These are phyloP conservation scores for Drepana falcataria DNA, from an alignment of 2,888 invertebrate genomes.

Conservation along the genomic window DNA sequence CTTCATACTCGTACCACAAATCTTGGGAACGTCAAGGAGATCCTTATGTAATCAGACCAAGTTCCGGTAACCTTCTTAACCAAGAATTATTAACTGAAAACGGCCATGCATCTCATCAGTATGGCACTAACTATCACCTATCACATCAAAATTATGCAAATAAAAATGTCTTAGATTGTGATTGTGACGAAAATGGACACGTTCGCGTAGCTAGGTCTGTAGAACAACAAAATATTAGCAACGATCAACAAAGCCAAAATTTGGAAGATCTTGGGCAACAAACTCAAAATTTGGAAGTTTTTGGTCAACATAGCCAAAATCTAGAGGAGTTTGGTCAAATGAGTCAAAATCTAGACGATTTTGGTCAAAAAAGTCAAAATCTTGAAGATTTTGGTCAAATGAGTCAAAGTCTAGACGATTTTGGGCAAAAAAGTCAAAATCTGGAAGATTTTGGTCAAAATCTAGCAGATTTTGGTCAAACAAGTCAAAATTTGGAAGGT, in stretches of 20 bases:
- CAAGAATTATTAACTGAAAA: conserved; percentile 35
- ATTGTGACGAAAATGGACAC: conserved; percentile 51
- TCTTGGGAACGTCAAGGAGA: conserved; percentile 74
- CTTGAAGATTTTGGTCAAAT: conserved; percentile 26
- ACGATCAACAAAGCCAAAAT: conserved; percentile 21
- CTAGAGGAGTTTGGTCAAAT: conserved; percentile 18
- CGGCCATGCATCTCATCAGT: conserved; percentile 36
- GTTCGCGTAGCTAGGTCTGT: conserved; percentile 49
- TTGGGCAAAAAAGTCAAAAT: conserved; percentile 32
- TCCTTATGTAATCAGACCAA: conserved; percentile 68
- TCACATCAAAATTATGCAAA: conserved; percentile 32
- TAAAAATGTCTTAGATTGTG: conserved; percentile 25
- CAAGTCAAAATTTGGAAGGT: conserved; percentile 23
- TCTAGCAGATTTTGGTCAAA: conserved; percentile 32
- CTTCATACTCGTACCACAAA: conserved; percentile 72
- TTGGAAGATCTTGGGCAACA: conserved; percentile 14
- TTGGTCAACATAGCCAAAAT: conserved; percentile 23
- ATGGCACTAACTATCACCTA: conserved; percentile 41
- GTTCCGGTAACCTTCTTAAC: conserved; percentile 26
- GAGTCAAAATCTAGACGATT: conserved; percentile 21
- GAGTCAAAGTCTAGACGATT: conserved; percentile 26
- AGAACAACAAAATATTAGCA: background rate
- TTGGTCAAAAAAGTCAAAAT: conserved; percentile 25
- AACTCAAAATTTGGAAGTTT: background rate
- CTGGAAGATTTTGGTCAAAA: conserved; percentile 21